phyloP scores from a whole-genome alignment of 37 sponge, comb jelly and placozoan species.

The Cladorhizidae sp. region DNA sequence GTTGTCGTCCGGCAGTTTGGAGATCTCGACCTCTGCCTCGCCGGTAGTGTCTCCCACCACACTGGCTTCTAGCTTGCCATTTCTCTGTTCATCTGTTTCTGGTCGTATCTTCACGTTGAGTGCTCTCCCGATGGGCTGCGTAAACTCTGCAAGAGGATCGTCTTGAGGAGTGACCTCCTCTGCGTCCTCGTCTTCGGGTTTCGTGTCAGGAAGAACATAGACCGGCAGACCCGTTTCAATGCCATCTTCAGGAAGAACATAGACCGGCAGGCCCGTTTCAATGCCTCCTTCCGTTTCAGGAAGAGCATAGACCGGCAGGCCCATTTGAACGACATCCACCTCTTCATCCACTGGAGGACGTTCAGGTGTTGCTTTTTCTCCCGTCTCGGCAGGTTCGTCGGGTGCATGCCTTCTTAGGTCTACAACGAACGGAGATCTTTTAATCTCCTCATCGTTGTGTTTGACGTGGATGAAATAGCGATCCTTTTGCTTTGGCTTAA shows the following conservation, averaged over 20 bases:
- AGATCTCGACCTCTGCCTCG: not conserved
- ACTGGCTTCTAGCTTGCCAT: conserved; percentile 31
- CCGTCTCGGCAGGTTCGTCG: not conserved
- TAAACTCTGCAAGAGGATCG: not conserved
- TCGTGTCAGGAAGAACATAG: no score
- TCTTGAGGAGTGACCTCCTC: conserved; percentile 12
- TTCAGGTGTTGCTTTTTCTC: not conserved
- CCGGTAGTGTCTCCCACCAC: conserved; percentile 57
- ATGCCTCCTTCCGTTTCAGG: conserved; percentile 26
- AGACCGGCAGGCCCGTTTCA: conserved; percentile 28
- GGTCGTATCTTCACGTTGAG: conserved; percentile 27
- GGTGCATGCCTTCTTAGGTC: conserved; percentile 6
- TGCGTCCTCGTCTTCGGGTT: conserved; percentile 22
- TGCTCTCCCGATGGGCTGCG: conserved; percentile 21
- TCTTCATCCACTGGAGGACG: conserved; percentile 18
- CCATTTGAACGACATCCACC: conserved; percentile 28
- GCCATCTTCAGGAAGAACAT: conserved; percentile 30
- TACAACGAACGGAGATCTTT: conserved; percentile 53
- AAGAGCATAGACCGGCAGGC: conserved; percentile 28
- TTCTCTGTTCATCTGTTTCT: conserved; percentile 7
- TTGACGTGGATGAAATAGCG: conserved; percentile 37
- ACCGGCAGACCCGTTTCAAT: conserved; percentile 16
- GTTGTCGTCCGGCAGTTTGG: not conserved
- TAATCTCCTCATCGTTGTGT: conserved; percentile 35
- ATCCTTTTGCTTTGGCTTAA: conserved; percentile 50